Evolutionary conservation across 2,888 invertebrate genomes (phyloP).

Genomic region (Luffia ferchaultella): DNA sequence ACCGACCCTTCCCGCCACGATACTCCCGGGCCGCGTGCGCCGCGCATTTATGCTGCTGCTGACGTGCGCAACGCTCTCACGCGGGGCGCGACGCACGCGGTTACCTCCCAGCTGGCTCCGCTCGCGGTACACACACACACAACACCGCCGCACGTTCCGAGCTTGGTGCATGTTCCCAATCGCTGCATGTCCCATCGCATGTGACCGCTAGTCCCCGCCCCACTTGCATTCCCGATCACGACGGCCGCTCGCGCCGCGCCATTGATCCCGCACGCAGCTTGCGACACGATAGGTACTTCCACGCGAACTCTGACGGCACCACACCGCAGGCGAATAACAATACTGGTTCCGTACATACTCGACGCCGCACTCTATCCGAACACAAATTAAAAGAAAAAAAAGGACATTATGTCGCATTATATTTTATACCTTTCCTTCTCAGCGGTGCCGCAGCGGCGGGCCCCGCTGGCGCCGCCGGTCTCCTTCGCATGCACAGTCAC

Average conservation of each 20-base stretch:
- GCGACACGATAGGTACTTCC: constrained; percentile 52
- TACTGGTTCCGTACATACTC: constrained; percentile 27
- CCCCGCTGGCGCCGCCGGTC: constrained; percentile 5
- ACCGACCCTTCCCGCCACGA: constrained; percentile 39
- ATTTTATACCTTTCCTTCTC: constrained; percentile 67
- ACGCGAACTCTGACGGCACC: constrained; percentile 58
- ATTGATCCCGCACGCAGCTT: constrained; percentile 48
- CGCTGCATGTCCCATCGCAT: constrained; percentile 53
- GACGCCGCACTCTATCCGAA: constrained; percentile 29
- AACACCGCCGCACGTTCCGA: constrained; percentile 27
- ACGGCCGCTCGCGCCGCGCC: constrained; percentile 30
- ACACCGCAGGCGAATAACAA: constrained; percentile 32
- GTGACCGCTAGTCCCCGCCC: constrained; percentile 48
- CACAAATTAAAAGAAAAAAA: constrained; percentile 48
- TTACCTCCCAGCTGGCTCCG: constrained; percentile 54
- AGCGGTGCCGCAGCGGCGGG: constrained; percentile 48
- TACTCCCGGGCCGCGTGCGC: not conserved
- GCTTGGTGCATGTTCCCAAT: constrained; percentile 54
- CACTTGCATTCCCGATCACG: constrained; percentile 66
- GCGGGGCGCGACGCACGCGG: not conserved
- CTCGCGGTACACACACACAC: constrained; percentile 56
- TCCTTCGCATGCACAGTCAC: not conserved
- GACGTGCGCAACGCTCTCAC: not conserved
- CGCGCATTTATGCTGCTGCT: no score
- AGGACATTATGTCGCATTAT: constrained; percentile 52